A percentile compares a stretch with the other conserved stretches of the same genome.
Evolutionary conservation across 2,113 vertebrate species (phyloP).

Genomic region (Hystrix cristata): DNA sequence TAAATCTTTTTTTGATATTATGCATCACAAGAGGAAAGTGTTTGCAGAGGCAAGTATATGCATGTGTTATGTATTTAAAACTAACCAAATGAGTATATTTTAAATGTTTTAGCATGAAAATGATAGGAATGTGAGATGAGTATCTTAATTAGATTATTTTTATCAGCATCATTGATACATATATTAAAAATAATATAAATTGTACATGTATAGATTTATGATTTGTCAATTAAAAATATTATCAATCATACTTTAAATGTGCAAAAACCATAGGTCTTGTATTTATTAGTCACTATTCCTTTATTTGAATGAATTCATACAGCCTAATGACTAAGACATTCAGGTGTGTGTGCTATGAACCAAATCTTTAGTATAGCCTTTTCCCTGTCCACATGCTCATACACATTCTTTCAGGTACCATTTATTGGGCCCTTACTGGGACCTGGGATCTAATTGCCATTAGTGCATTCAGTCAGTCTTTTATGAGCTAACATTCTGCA

Average conservation of each 20-base stretch:
- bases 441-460: background rate
- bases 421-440: background rate
- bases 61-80: background rate
- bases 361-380: background rate
- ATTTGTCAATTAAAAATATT: background rate
- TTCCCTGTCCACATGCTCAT: too few species aligned
- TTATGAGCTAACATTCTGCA: background rate
- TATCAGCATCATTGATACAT: background rate
- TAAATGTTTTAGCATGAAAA: background rate
- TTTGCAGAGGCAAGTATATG: background rate
- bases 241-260: background rate
- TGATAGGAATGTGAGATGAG: background rate
- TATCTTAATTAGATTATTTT: background rate
- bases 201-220: too few species aligned
- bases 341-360: background rate
- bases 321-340: too few species aligned
- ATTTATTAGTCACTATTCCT: background rate
- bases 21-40: background rate
- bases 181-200: background rate
- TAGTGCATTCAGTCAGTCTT: background rate
- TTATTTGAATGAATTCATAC: background rate
- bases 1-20: background rate
- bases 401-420: rapidly evolving
- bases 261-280: background rate
- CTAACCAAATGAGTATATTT: background rate